A percentile compares a stretch with the other conserved stretches of the same genome.
These are phyloP conservation scores for Calypte anna DNA, from an alignment of 2,113 vertebrate genomes.

Conservation along the genomic window DNA sequence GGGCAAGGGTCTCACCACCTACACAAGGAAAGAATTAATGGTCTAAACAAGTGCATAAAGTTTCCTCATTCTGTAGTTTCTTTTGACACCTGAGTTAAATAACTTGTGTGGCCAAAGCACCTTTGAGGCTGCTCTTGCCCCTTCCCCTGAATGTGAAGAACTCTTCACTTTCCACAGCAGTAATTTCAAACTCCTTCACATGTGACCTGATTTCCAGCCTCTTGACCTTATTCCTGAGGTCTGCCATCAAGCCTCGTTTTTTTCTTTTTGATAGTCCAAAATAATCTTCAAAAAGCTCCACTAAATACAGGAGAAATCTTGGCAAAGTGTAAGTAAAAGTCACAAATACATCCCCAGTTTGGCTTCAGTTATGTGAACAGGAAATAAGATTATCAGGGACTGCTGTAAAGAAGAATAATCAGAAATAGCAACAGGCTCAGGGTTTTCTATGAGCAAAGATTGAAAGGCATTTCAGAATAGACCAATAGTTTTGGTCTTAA, in stretches of 20 bases:
- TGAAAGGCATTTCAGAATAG: neutral
- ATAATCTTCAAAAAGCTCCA: neutral
- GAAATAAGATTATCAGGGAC: neutral
- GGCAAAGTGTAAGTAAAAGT: neutral
- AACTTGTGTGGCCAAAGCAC: neutral
- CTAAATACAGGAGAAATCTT: neutral
- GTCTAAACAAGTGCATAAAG: neutral
- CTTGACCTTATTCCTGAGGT: neutral
- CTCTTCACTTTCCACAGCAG: neutral
- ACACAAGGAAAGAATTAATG: neutral
- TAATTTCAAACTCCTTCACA: neutral
- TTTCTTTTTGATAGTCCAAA: neutral
- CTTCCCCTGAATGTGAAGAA: neutral
- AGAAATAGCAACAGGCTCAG: neutral
- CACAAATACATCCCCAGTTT: neutral
- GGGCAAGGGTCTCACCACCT: too few species aligned
- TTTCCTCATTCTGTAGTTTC: neutral
- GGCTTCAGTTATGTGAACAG: neutral
- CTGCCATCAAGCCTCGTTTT: neutral
- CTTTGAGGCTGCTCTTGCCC: neutral
- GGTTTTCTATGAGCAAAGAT: neutral
- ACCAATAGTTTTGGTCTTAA: neutral
- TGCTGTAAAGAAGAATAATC: neutral
- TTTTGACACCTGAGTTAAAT: neutral
- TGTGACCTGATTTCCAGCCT: neutral